A percentile compares a stretch with the other conserved stretches of the same genome.
phyloP scores from a whole-genome alignment of 2,113 vertebrate genomes.

The Lophius piscatorius region DNA sequence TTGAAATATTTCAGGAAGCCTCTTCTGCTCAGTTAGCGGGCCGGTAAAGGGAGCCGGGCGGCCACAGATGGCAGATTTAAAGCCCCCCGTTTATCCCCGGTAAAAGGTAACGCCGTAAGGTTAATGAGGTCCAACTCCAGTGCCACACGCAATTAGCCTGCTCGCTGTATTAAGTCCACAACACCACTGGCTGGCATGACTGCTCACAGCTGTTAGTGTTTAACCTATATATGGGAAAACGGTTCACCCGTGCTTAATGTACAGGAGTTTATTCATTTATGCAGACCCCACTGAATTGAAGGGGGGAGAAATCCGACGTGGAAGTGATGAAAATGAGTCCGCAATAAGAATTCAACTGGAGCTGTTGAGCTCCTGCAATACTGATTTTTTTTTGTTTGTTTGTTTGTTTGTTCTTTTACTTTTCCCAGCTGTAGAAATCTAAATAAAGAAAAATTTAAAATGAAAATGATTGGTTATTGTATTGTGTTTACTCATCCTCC shows the following conservation, averaged over 20 bases:
- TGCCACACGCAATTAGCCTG: conserved; percentile 70
- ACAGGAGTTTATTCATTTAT: conserved; percentile 41
- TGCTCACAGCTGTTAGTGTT: conserved; percentile 61
- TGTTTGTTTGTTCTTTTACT: neutral
- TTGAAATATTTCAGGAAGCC: conserved; percentile 42
- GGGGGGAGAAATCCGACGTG: neutral
- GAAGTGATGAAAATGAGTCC: conserved; percentile 23
- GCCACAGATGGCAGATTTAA: conserved; percentile 70
- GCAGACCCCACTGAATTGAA: conserved; percentile 24
- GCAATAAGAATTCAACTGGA: too few species aligned
- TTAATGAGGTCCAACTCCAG: conserved; percentile 71
- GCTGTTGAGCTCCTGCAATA: conserved; percentile 25
- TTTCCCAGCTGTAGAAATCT: conserved; percentile 30
- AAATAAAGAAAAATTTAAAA: conserved; percentile 17
- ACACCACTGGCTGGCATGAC: conserved; percentile 22
- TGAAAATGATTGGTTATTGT: too few species aligned
- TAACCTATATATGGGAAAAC: conserved; percentile 50
- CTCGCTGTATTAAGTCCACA: conserved; percentile 43
- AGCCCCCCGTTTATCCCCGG: conserved; percentile 65
- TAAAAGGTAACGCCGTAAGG: conserved; percentile 69
- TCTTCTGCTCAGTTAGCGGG: conserved; percentile 15
- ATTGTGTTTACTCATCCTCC: neutral
- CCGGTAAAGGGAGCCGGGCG: conserved; percentile 26
- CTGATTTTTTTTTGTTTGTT: conserved; percentile 9
- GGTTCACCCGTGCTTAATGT: conserved; percentile 43